A percentile compares a stretch with the other conserved stretches of the same genome.
These are phyloP conservation scores for Genyomyrus donnyi DNA, from an alignment of 2,113 vertebrate species.

Conservation along the genomic window DNA sequence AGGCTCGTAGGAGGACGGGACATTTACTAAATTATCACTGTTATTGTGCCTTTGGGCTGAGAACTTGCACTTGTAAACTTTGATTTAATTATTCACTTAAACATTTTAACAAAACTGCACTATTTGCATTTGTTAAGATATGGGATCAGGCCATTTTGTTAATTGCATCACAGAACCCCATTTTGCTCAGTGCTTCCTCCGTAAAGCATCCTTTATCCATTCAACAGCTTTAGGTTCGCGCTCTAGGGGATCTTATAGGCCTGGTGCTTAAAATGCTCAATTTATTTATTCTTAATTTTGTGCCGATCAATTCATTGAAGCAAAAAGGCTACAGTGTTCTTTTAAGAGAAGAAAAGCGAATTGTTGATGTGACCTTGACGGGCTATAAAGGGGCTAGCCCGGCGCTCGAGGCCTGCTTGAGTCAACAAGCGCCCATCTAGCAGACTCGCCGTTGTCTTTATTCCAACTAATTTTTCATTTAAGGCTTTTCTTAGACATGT, in stretches of 20 bases:
- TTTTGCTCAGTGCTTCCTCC: slow-evolving; percentile 86
- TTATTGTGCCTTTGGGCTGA: slow-evolving; percentile 80
- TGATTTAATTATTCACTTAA: slow-evolving; percentile 98
- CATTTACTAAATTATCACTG: slow-evolving; percentile 84
- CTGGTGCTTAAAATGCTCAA: slow-evolving; percentile 95
- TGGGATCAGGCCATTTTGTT: slow-evolving; percentile 98
- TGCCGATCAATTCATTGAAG: slow-evolving; percentile 99
- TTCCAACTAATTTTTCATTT: slow-evolving; percentile 99
- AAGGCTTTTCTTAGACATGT: slow-evolving; percentile 99
- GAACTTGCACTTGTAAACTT: slow-evolving; percentile 88
- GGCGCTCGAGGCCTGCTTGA: slow-evolving; percentile 93
- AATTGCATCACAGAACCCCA: slow-evolving; percentile 92
- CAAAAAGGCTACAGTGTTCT: slow-evolving; percentile 99
- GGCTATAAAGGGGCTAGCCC: slow-evolving; percentile 90
- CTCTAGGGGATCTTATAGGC: slow-evolving; percentile 95
- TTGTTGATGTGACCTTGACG: slow-evolving; percentile 99
- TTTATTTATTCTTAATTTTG: slow-evolving; percentile 99
- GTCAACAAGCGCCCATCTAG: slow-evolving; percentile 99
- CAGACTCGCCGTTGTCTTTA: slow-evolving; percentile 99
- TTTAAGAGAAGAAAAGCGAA: slow-evolving; percentile 98
- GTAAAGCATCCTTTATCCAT: slow-evolving; percentile 89
- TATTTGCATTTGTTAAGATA: slow-evolving; percentile 99
- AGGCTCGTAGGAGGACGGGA: slow-evolving; percentile 66
- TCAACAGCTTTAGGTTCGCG: slow-evolving; percentile 95
- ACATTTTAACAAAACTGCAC: slow-evolving; percentile 98